Evolutionary conservation across 2,888 invertebrate genomes (phyloP).

Genomic region (Lasiommata megera): DNA sequence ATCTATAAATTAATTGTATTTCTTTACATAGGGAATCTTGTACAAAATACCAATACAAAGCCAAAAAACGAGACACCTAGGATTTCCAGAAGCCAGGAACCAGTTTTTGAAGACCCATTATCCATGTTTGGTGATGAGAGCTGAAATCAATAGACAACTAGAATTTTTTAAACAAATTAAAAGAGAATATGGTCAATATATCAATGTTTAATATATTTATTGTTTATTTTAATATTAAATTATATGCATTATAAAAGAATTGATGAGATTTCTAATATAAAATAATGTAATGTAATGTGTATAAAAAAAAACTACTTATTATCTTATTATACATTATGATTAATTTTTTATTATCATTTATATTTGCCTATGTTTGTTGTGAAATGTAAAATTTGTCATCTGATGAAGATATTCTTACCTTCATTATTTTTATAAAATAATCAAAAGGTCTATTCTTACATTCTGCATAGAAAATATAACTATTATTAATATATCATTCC

Average conservation of each 20-base stretch:
- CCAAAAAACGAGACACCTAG: slow-evolving; percentile 38
- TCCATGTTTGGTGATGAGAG: slow-evolving; percentile 50
- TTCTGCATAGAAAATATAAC: not conserved
- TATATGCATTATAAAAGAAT: not conserved
- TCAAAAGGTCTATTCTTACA: not conserved
- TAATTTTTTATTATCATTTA: no score
- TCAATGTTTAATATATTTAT: not conserved
- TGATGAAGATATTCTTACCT: not conserved
- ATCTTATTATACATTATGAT: no score
- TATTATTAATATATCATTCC: slow-evolving; percentile 1
- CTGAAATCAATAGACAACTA: not conserved
- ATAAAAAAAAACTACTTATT: no score
- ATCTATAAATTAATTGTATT: not conserved
- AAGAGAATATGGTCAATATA: not conserved
- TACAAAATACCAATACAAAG: slow-evolving; percentile 10
- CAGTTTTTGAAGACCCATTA: slow-evolving; percentile 57
- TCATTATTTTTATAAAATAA: not conserved
- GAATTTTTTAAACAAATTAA: not conserved
- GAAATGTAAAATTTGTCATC: no score
- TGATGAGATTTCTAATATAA: not conserved
- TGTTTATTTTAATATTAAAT: not conserved
- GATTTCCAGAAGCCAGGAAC: slow-evolving; percentile 43
- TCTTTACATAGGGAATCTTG: slow-evolving; percentile 1
- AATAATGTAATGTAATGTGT: no score
- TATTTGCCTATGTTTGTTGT: no score